Evolutionary conservation across 2,113 vertebrate species (phyloP).

Genomic region (Chaetops frenatus): DNA sequence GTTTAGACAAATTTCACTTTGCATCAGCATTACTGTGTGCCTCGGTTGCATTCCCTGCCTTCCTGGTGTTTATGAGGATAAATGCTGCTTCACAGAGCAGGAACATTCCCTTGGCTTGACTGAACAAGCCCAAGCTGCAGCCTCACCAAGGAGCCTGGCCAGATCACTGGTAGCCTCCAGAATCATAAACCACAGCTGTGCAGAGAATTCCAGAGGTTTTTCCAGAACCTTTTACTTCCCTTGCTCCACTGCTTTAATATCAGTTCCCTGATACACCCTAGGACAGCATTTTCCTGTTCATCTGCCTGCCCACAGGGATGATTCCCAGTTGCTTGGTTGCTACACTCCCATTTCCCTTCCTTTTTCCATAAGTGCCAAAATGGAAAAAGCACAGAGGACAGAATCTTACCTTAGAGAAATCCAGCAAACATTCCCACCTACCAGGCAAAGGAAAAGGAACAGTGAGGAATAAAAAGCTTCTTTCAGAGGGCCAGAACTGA

Average conservation of each 20-base stretch:
- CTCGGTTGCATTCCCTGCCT: neutral
- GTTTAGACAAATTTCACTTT: slow-evolving; percentile 26
- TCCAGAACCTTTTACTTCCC: neutral
- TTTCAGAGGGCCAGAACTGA: neutral
- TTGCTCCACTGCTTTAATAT: neutral
- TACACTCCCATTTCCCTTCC: neutral
- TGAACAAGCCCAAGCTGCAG: neutral
- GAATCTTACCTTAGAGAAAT: neutral
- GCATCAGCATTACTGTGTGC: neutral
- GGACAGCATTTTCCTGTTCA: neutral
- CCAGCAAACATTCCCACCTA: neutral
- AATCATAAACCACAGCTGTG: neutral
- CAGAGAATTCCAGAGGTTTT: neutral
- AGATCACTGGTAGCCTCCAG: neutral
- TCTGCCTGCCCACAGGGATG: neutral
- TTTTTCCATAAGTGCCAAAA: neutral
- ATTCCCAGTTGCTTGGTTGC: neutral
- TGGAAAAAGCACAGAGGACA: neutral
- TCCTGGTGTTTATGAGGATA: neutral
- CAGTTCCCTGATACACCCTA: neutral
- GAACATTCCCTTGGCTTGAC: neutral
- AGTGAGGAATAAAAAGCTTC: neutral
- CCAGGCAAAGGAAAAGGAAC: neutral
- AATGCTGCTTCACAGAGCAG: neutral
- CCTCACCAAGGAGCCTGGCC: neutral